phyloP scores from a whole-genome alignment of 2,888 invertebrate species.

The Germaria angustata region DNA sequence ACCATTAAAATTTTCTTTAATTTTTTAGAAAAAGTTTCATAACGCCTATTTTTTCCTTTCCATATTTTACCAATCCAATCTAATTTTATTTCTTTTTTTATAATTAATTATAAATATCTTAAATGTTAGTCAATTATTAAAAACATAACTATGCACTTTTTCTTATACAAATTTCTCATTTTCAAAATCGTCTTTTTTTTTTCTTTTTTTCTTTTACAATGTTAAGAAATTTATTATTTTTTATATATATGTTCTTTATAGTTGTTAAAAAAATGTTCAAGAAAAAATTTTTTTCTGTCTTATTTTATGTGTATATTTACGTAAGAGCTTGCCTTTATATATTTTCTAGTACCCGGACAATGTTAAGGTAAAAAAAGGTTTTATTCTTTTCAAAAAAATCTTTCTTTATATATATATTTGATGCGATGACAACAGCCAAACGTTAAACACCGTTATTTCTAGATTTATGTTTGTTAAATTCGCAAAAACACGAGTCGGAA shows the following conservation, averaged over 20 bases:
- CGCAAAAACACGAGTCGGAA: conserved; percentile 64
- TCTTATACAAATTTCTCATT: not conserved
- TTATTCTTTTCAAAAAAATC: conserved; percentile 43
- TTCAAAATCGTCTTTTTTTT: conserved; percentile 13
- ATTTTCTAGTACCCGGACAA: conserved; percentile 68
- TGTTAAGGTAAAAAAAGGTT: conserved; percentile 66
- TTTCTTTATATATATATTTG: conserved; percentile 49
- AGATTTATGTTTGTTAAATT: conserved; percentile 60
- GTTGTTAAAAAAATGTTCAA: not conserved
- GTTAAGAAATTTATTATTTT: not conserved
- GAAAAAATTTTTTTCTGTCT: conserved; percentile 7
- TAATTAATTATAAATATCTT: not conserved
- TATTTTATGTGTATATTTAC: conserved; percentile 66
- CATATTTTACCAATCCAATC: not conserved
- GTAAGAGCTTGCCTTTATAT: conserved; percentile 68
- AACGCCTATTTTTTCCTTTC: not conserved
- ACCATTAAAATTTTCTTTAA: conserved; percentile 20
- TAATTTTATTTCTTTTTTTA: not conserved
- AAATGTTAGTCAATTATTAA: not conserved
- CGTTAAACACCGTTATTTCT: conserved; percentile 65
- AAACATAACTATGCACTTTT: not conserved
- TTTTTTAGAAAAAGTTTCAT: conserved; percentile 16
- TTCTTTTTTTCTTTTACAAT: conserved; percentile 1
- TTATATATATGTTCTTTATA: not conserved
- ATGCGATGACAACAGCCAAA: conserved; percentile 68